Evolutionary conservation across 2,888 invertebrate genomes (phyloP).

Genomic region (Meghimatium bilineatum): DNA sequence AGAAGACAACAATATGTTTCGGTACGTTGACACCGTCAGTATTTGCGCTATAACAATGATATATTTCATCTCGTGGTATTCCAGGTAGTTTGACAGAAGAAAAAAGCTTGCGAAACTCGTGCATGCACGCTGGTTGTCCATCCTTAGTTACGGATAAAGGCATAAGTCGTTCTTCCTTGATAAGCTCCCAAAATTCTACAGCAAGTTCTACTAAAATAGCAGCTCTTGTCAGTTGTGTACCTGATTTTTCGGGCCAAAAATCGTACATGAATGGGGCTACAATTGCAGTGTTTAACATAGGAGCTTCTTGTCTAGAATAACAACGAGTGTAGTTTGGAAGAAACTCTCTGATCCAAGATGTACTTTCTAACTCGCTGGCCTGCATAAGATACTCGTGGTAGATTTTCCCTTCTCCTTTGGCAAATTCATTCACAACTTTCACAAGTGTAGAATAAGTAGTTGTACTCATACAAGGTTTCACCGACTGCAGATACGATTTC

Average conservation of each 20-base stretch:
- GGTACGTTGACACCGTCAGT: background rate
- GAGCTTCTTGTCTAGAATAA: constrained; percentile 9
- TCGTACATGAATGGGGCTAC: constrained; percentile 32
- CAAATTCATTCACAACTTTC: constrained; percentile 17
- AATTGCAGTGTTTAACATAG: constrained; percentile 14
- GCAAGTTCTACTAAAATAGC: constrained; percentile 3
- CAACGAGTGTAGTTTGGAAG: constrained; percentile 25
- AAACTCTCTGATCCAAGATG: constrained; percentile 6
- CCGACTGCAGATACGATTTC: constrained; percentile 9
- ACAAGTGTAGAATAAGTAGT: background rate
- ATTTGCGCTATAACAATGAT: background rate
- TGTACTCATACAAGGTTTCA: constrained; percentile 1
- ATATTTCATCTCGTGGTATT: constrained; percentile 6
- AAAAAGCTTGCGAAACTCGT: constrained; percentile 36
- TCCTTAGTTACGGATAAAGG: background rate
- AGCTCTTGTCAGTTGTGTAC: constrained; percentile 16
- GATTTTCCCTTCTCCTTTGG: background rate
- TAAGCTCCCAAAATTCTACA: constrained; percentile 32
- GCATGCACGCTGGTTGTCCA: constrained; percentile 21
- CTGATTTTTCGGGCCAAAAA: constrained; percentile 28
- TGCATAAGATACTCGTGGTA: constrained; percentile 7
- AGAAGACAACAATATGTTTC: constrained; percentile 32
- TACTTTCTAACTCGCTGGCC: background rate
- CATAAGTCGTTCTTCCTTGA: constrained; percentile 2
- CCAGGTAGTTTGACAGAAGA: constrained; percentile 36